phyloP scores from a whole-genome alignment of 2,797 vertebrate species.

The Pangasius larnaudii region DNA sequence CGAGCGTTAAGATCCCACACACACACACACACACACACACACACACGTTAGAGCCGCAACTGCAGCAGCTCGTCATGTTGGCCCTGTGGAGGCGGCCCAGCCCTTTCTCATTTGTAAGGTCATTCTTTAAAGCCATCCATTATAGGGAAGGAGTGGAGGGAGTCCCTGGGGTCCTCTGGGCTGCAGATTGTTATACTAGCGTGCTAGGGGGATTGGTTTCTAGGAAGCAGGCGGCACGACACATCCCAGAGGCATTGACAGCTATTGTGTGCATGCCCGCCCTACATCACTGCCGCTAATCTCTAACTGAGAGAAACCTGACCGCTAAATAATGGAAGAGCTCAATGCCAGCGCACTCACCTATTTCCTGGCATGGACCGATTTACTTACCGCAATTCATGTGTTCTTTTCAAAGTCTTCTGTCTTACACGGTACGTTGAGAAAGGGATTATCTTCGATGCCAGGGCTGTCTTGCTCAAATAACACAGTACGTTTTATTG shows the following conservation, averaged over 20 bases:
- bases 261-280: constrained; percentile 55
- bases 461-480: constrained; percentile 48
- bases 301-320: constrained; percentile 57
- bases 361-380: constrained; percentile 47
- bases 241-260: constrained; percentile 57
- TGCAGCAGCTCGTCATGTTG: constrained; percentile 28
- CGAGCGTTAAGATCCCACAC: constrained; percentile 44
- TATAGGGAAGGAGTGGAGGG: constrained; percentile 48
- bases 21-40: constrained; percentile 23
- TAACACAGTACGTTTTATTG: constrained; percentile 31
- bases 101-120: constrained; percentile 52
- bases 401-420: constrained; percentile 50
- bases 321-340: constrained; percentile 58
- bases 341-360: constrained; percentile 46
- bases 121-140: constrained; percentile 49
- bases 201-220: constrained; percentile 50
- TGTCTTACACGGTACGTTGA: constrained; percentile 53
- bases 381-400: constrained; percentile 52
- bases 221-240: constrained; percentile 51
- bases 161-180: constrained; percentile 37
- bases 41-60: constrained; percentile 20
- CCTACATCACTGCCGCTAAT: constrained; percentile 60
- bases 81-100: constrained; percentile 37
- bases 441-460: constrained; percentile 52
- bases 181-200: constrained; percentile 50